Conservation (phyloP, 2,888 invertebrate genomes). For the Matsumyia berberina region DNA sequence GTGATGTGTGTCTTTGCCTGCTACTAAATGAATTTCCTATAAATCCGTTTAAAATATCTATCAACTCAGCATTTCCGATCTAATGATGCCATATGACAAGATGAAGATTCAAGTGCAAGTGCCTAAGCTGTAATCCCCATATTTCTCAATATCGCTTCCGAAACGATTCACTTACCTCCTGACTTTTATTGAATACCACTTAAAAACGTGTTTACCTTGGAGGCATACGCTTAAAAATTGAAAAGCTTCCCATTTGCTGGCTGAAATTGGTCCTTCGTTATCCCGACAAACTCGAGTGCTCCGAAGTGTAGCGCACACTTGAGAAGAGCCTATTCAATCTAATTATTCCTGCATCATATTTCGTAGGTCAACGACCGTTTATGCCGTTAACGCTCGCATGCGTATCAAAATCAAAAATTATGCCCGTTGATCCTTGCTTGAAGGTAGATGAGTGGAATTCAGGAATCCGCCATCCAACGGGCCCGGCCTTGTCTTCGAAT, state of each 20-base stretch:
- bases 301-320: background rate
- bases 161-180: slow-evolving; percentile 37
- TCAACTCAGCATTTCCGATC: background rate
- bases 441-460: slow-evolving; percentile 33
- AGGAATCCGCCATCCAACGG: slow-evolving; percentile 16
- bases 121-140: slow-evolving; percentile 4
- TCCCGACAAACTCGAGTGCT: background rate
- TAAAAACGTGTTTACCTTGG: background rate
- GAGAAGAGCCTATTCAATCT: slow-evolving; percentile 50
- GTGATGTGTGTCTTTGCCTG: too few species aligned
- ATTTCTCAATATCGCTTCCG: slow-evolving; percentile 29
- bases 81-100: background rate
- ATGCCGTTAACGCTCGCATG: slow-evolving; percentile 42
- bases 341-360: slow-evolving; percentile 63
- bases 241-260: slow-evolving; percentile 4
- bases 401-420: slow-evolving; percentile 66
- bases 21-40: too few species aligned
- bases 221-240: slow-evolving; percentile 16
- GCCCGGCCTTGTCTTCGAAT: slow-evolving; percentile 43
- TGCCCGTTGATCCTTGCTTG: slow-evolving; percentile 36
- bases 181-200: slow-evolving; percentile 7
- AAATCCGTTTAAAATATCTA: background rate
- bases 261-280: slow-evolving; percentile 12
- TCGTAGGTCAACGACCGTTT: slow-evolving; percentile 59
- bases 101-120: background rate